Percentiles rank a stretch among this genome's conserved stretches.
Evolutionary conservation across 1,140 invertebrate species (phyloP).

Genomic region (Solen grandis): DNA sequence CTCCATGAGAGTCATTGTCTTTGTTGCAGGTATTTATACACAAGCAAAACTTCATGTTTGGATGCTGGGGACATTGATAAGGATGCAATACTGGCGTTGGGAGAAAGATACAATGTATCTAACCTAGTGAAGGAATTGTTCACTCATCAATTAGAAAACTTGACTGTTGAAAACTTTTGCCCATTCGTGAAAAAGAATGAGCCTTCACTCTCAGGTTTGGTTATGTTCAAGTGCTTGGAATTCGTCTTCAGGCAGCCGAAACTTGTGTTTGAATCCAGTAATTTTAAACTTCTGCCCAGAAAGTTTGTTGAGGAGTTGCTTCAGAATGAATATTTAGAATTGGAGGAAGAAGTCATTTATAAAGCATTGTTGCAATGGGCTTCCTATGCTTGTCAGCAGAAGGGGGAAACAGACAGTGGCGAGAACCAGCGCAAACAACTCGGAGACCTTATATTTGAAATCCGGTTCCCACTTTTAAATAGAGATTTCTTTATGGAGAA

Average conservation of each 20-base stretch:
- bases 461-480: conserved; percentile 31
- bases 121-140: conserved; percentile 23
- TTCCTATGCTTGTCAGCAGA: background rate
- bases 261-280: conserved; percentile 5
- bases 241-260: conserved; percentile 23
- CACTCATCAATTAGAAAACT: background rate
- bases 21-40: conserved; percentile 45
- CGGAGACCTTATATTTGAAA: conserved; percentile 10
- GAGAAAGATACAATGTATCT: conserved; percentile 16
- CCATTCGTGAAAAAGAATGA: conserved; percentile 42
- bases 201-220: conserved; percentile 27
- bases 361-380: conserved; percentile 30
- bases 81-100: too few species aligned
- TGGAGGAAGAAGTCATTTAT: conserved; percentile 34
- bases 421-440: conserved; percentile 35
- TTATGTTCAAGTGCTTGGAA: conserved; percentile 44
- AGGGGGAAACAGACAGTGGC: conserved; percentile 3
- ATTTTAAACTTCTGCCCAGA: conserved; percentile 13
- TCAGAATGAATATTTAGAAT: conserved; percentile 17
- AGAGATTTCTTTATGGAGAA: conserved; percentile 39
- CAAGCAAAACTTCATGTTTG: too few species aligned
- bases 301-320: conserved; percentile 35
- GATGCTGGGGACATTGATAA: too few species aligned
- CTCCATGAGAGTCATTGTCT: too few species aligned
- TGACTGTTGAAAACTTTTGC: conserved; percentile 30